Evolutionary conservation across 2,888 invertebrate genomes (phyloP).

Genomic region (Idaea dimidiata): DNA sequence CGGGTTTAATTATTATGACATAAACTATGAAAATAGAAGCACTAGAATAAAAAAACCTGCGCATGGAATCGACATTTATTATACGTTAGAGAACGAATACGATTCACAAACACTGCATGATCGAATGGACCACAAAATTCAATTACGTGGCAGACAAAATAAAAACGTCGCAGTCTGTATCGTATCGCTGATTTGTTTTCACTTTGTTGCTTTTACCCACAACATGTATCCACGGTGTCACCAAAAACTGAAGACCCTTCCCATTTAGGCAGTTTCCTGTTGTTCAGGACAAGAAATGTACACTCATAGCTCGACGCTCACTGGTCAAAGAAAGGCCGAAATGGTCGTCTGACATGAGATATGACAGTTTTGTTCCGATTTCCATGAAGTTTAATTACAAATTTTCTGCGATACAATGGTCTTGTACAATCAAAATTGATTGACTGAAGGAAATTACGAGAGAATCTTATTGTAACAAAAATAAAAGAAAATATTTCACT

Average conservation of each 20-base stretch:
- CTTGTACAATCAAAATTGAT: constrained; percentile 44
- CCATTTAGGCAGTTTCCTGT: constrained; percentile 6
- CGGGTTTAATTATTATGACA: no score
- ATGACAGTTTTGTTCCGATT: constrained; percentile 58
- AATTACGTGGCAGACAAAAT: constrained; percentile 75
- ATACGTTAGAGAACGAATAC: not conserved
- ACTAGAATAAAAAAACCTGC: not conserved
- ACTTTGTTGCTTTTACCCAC: constrained; percentile 53
- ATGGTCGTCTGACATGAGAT: constrained; percentile 46
- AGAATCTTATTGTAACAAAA: constrained; percentile 10
- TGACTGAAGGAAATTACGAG: constrained; percentile 61
- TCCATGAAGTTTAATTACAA: constrained; percentile 64
- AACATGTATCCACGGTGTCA: constrained; percentile 42
- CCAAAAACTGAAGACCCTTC: constrained; percentile 42
- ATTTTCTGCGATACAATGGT: constrained; percentile 41
- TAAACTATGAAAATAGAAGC: no score
- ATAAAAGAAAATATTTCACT: constrained; percentile 7
- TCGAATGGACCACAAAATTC: constrained; percentile 70
- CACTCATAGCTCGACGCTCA: constrained; percentile 30
- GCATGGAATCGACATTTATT: constrained; percentile 30
- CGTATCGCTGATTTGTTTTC: constrained; percentile 72
- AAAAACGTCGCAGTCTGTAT: constrained; percentile 62
- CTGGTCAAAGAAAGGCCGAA: constrained; percentile 46
- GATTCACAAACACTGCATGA: constrained; percentile 44
- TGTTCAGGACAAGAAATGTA: constrained; percentile 11